A percentile compares a stretch with the other conserved stretches of the same genome.
phyloP scores from a whole-genome alignment of 2,797 vertebrate species.

The Danio kyathit region DNA sequence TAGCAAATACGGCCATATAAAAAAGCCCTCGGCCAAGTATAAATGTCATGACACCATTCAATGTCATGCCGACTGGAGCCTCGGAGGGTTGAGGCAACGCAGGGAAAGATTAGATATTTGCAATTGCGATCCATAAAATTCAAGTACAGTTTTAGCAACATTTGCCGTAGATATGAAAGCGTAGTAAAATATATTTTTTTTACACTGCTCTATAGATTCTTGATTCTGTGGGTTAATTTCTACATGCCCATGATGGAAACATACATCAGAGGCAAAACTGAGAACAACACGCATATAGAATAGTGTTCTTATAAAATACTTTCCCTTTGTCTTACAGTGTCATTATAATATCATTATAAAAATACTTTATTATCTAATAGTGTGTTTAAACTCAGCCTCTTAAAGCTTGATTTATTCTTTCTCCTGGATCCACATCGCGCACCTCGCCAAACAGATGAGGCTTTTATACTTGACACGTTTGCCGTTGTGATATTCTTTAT shows the following conservation, averaged over 20 bases:
- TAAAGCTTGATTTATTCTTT: too few relatives aligned
- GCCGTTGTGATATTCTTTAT: too few relatives aligned
- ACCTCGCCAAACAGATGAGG: too few relatives aligned
- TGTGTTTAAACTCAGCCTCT: too few relatives aligned
- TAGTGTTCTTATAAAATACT: too few relatives aligned
- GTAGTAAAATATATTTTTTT: constrained; percentile 14
- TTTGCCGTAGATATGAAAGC: constrained; percentile 1
- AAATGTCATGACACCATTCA: constrained; percentile 54
- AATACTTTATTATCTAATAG: too few relatives aligned
- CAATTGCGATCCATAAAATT: constrained; percentile 34
- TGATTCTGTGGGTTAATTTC: neutral
- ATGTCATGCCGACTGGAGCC: constrained; percentile 41
- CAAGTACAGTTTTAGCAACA: constrained; percentile 28
- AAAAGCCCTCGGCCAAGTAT: constrained; percentile 49
- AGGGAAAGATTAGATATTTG: constrained; percentile 39
- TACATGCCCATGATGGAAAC: neutral
- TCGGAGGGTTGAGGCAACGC: constrained; percentile 29
- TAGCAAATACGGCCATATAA: constrained; percentile 42
- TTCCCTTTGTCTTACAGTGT: too few relatives aligned
- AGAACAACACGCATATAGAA: too few relatives aligned
- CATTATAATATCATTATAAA: too few relatives aligned
- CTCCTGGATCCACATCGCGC: too few relatives aligned
- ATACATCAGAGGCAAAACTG: too few relatives aligned
- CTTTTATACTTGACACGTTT: too few relatives aligned
- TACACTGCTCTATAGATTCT: neutral